phyloP scores from a whole-genome alignment of 2,113 vertebrate genomes.

The Hirundichthys speculiger region DNA sequence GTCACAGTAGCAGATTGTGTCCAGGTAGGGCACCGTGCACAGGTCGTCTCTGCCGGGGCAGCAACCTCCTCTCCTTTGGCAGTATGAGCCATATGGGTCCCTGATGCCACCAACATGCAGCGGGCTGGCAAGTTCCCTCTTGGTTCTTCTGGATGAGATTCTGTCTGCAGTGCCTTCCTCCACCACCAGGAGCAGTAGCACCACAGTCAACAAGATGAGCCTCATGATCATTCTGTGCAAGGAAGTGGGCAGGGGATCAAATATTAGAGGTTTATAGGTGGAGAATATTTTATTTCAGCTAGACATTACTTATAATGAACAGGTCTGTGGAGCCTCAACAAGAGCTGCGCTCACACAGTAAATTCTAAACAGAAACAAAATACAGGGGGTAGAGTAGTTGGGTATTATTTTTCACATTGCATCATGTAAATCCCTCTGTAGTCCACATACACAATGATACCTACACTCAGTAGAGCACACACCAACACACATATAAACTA shows the following conservation, averaged over 20 bases:
- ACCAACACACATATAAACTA: constrained; percentile 7
- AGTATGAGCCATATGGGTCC: constrained; percentile 89
- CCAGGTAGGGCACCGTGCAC: constrained; percentile 92
- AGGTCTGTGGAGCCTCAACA: no score
- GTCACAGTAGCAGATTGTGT: constrained; percentile 97
- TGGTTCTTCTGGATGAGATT: constrained; percentile 60
- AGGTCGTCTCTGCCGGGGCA: constrained; percentile 88
- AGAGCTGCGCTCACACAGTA: no score
- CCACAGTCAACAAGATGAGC: constrained; percentile 50
- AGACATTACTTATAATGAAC: not conserved
- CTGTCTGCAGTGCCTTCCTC: constrained; percentile 50
- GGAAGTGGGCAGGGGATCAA: not conserved
- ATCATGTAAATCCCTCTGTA: not conserved
- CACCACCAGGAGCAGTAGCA: constrained; percentile 74
- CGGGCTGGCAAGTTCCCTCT: constrained; percentile 81
- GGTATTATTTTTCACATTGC: constrained; percentile 20
- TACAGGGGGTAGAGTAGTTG: no score
- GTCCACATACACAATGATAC: constrained; percentile 16
- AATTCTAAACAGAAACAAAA: no score
- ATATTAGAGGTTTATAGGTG: not conserved
- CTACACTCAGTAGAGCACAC: not conserved
- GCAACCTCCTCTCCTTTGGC: constrained; percentile 86
- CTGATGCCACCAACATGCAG: constrained; percentile 89
- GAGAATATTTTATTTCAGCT: not conserved
- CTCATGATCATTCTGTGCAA: constrained; percentile 71